Conservation (phyloP, 2,113 vertebrate genomes). For the Sula dactylatra region DNA sequence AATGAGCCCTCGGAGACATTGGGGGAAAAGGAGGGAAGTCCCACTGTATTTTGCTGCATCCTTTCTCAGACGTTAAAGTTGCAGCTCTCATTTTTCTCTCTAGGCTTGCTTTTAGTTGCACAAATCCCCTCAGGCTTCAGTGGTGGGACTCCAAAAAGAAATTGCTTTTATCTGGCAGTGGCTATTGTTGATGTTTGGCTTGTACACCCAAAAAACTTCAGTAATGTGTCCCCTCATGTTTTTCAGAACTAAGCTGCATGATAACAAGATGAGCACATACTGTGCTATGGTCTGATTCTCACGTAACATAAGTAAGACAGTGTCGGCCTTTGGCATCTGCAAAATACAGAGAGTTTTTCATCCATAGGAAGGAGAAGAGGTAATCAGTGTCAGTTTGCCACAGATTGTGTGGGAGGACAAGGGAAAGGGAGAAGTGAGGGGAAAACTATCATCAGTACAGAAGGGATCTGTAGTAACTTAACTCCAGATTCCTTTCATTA, state of each 20-base stretch:
- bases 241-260: background rate
- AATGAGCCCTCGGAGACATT: background rate
- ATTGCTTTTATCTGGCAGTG: slow-evolving; percentile 23
- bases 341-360: background rate
- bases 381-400: background rate
- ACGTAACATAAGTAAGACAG: background rate
- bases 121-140: background rate
- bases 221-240: background rate
- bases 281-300: slow-evolving; percentile 2
- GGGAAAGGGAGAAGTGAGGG: background rate
- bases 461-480: slow-evolving; percentile 16
- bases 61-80: background rate
- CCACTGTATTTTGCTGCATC: background rate
- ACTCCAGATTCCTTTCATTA: slow-evolving; percentile 16
- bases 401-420: background rate
- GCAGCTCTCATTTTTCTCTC: background rate
- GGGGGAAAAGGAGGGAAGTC: background rate
- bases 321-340: slow-evolving; percentile 39
- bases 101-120: background rate
- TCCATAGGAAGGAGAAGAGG: background rate
- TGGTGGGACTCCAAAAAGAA: background rate
- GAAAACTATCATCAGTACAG: background rate
- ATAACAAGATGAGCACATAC: slow-evolving; percentile 21
- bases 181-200: slow-evolving; percentile 31
- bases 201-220: background rate